Conservation (phyloP, 2,888 invertebrate species). For the Drosophila tanythrix region DNA sequence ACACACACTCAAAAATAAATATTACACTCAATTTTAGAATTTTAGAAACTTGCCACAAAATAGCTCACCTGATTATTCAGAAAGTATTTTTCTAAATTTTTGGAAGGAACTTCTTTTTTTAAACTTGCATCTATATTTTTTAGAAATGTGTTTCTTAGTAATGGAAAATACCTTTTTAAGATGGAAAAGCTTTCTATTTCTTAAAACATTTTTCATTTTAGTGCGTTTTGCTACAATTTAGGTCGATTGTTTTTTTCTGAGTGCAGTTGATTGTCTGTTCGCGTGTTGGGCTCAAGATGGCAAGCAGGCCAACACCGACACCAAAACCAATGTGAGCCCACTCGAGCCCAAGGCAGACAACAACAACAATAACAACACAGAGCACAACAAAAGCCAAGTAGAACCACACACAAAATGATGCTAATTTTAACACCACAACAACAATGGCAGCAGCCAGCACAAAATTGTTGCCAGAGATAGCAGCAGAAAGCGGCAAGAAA, state of each 20-base stretch:
- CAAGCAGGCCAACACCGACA: slow-evolving; percentile 44
- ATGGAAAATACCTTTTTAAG: not conserved
- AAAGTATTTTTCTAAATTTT: too few species aligned
- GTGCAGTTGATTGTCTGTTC: slow-evolving; percentile 32
- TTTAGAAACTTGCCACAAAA: not conserved
- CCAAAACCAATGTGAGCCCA: slow-evolving; percentile 34
- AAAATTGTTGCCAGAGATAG: slow-evolving; percentile 26
- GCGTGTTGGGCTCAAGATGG: slow-evolving; percentile 50
- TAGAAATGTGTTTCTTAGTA: not conserved
- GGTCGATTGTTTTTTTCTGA: not conserved
- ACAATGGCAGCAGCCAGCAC: slow-evolving; percentile 28
- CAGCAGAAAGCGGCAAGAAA: slow-evolving; percentile 46
- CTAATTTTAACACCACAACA: slow-evolving; percentile 69
- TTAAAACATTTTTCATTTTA: not conserved
- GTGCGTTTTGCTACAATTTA: not conserved
- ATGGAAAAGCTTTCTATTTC: not conserved
- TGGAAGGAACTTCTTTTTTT: not conserved
- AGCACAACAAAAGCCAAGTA: slow-evolving; percentile 60
- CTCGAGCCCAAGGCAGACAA: slow-evolving; percentile 45
- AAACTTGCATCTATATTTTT: not conserved
- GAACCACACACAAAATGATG: slow-evolving; percentile 65
- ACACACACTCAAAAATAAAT: slow-evolving; percentile 9
- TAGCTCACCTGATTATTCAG: not conserved
- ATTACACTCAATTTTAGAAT: not conserved
- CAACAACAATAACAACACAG: slow-evolving; percentile 3